A percentile compares a stretch with the other conserved stretches of the same genome.
phyloP scores from a whole-genome alignment of 64 coral and sea anemone genomes.

The Orbicella faveolata region DNA sequence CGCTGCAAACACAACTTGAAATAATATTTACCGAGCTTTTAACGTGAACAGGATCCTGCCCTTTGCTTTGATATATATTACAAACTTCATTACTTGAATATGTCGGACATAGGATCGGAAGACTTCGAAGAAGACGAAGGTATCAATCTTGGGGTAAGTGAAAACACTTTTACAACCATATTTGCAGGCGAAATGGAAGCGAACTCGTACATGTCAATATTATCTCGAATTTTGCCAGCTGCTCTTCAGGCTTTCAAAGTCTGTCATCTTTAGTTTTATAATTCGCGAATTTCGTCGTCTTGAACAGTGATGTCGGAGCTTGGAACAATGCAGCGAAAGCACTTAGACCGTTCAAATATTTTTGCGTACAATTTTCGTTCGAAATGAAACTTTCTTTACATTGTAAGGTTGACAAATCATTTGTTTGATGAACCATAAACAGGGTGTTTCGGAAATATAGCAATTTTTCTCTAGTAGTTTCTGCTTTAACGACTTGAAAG shows the following conservation, averaged over 20 bases:
- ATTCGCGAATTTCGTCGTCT: no score
- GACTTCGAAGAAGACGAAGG: constrained; percentile 95
- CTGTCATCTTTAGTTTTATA: no score
- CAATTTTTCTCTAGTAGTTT: background rate
- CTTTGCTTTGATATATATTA: constrained; percentile 3
- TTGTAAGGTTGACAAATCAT: background rate
- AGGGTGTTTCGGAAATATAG: background rate
- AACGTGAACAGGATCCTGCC: background rate
- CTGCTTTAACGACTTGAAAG: background rate
- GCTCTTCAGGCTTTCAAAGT: background rate
- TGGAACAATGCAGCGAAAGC: no score
- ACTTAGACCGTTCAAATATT: background rate
- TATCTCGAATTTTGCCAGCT: background rate
- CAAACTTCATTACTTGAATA: constrained; percentile 20
- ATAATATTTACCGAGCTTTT: constrained; percentile 46
- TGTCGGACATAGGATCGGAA: constrained; percentile 97
- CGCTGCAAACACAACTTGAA: constrained; percentile 35
- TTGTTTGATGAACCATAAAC: background rate
- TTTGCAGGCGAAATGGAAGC: background rate
- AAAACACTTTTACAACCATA: background rate
- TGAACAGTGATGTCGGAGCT: no score
- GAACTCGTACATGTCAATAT: background rate
- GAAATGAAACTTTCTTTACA: background rate
- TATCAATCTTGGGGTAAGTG: constrained; percentile 94
- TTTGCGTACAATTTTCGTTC: background rate